Evolutionary conservation across 2,888 invertebrate species (phyloP).

Genomic region (Rotaria sp.): DNA sequence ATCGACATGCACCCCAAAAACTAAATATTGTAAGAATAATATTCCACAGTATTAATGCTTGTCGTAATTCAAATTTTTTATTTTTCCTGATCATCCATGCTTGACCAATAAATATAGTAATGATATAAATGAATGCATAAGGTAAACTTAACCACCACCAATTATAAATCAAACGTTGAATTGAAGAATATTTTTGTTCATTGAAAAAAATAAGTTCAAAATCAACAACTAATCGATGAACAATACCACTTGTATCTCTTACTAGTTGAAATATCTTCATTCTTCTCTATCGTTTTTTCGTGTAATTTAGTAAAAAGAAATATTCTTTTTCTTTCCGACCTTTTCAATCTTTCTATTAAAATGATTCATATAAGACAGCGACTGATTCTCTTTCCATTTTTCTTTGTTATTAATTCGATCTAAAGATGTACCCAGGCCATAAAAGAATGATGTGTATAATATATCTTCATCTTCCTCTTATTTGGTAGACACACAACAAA

Average conservation of each 20-base stretch:
- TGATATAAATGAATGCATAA: constrained; percentile 26
- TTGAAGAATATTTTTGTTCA: not conserved
- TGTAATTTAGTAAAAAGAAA: not conserved
- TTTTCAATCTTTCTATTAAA: not conserved
- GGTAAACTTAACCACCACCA: constrained; percentile 33
- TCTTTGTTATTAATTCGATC: too few relatives aligned
- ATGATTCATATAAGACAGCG: too few relatives aligned
- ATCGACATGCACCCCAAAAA: constrained; percentile 39
- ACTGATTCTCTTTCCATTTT: too few relatives aligned
- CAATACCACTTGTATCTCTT: not conserved
- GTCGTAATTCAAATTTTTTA: constrained; percentile 35
- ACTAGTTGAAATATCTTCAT: not conserved
- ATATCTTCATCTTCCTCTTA: too few relatives aligned
- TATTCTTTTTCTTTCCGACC: not conserved
- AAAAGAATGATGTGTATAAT: too few relatives aligned
- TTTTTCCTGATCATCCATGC: constrained; percentile 36
- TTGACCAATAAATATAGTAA: constrained; percentile 28
- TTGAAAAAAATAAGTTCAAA: not conserved
- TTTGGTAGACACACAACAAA: too few relatives aligned
- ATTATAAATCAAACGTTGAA: not conserved
- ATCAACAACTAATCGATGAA: not conserved
- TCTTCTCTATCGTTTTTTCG: not conserved
- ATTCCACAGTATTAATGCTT: constrained; percentile 40
- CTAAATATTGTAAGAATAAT: constrained; percentile 40
- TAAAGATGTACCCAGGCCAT: too few relatives aligned